Evolutionary conservation across 2,113 vertebrate species (phyloP).

Genomic region (Hemiscyllium ocellatum): DNA sequence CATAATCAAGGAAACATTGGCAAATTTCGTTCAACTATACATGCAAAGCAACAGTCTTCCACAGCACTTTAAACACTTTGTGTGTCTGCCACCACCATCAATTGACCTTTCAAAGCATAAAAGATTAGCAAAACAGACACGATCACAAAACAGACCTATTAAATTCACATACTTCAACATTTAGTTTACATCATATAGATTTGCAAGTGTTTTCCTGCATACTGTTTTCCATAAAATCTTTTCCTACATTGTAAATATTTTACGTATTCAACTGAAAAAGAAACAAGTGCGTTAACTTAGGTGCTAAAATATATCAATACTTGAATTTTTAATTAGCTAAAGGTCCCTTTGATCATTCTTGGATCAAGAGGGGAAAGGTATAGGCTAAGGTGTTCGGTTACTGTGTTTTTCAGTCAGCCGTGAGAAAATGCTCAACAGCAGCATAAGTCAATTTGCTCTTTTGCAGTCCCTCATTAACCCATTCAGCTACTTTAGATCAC

Average conservation of each 20-base stretch:
- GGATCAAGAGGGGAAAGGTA: neutral
- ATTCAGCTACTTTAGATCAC: neutral
- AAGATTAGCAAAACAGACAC: neutral
- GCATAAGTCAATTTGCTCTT: neutral
- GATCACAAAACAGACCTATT: constrained; percentile 24
- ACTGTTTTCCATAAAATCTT: neutral
- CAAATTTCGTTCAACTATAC: constrained; percentile 30
- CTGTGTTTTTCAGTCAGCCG: neutral
- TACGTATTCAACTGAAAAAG: neutral
- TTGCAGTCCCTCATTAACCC: neutral
- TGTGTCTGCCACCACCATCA: neutral
- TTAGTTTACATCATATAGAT: constrained; percentile 11
- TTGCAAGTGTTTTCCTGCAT: neutral
- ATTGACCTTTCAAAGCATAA: constrained; percentile 17
- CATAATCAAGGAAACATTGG: constrained; percentile 26
- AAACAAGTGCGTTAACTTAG: neutral
- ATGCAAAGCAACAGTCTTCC: constrained; percentile 29
- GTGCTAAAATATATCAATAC: neutral
- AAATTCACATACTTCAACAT: constrained; percentile 18
- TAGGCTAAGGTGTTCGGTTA: neutral
- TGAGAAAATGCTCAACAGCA: neutral
- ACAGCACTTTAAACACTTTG: neutral
- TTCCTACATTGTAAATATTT: constrained; percentile 12
- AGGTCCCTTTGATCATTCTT: neutral
- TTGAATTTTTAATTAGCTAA: neutral